Evolutionary conservation across 2,113 vertebrate species (phyloP).

Genomic region (Caracal caracal): DNA sequence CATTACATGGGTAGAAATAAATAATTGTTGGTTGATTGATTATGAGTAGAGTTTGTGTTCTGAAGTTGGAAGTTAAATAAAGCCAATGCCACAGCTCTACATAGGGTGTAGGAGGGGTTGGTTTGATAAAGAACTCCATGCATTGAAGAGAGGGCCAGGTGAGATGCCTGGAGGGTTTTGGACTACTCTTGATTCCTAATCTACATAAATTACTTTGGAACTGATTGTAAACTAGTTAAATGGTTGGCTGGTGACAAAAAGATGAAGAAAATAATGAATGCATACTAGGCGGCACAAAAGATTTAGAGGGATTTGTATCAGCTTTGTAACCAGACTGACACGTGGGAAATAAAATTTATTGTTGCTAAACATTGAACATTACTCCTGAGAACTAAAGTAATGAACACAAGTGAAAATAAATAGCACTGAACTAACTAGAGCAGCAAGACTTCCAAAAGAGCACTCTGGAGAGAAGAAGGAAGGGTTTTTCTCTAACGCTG

Average conservation of each 20-base stretch:
- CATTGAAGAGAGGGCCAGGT: not conserved
- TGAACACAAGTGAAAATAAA: conserved; percentile 75
- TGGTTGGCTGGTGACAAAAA: conserved; percentile 68
- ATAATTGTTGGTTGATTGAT: conserved; percentile 48
- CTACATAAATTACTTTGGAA: conserved; percentile 79
- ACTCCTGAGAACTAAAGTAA: conserved; percentile 70
- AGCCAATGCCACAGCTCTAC: conserved; percentile 32
- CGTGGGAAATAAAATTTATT: conserved; percentile 81
- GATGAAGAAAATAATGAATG: conserved; percentile 78
- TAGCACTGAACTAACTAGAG: conserved; percentile 66
- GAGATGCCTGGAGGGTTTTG: conserved; percentile 64
- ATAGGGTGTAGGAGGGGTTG: not conserved
- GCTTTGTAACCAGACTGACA: conserved; percentile 74
- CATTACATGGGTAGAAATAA: conserved; percentile 26
- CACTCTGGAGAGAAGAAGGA: not conserved
- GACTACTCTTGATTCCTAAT: conserved; percentile 72
- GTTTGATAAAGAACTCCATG: conserved; percentile 55
- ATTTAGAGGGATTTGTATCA: conserved; percentile 77
- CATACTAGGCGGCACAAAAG: conserved; percentile 59
- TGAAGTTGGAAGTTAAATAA: conserved; percentile 59
- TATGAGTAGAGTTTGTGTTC: conserved; percentile 49
- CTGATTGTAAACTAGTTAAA: conserved; percentile 76
- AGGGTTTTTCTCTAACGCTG: conserved; percentile 51
- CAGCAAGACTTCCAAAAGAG: conserved; percentile 72
- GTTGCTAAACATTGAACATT: conserved; percentile 76